phyloP scores from a whole-genome alignment of 2,888 invertebrate species.

The Tillus elongatus region DNA sequence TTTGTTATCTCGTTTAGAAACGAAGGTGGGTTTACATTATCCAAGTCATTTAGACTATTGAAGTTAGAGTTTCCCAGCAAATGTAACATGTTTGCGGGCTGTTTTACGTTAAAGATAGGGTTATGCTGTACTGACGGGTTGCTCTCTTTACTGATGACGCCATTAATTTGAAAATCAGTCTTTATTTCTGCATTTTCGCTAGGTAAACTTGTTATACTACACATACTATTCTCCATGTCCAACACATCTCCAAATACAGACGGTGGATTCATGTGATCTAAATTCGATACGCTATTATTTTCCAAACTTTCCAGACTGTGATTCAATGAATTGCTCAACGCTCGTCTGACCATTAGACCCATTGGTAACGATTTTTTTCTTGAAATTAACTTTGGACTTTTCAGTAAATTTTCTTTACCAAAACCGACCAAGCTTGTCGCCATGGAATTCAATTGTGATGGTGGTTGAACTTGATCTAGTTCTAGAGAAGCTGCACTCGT shows the following conservation, averaged over 20 bases:
- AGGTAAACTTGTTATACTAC: constrained; percentile 74
- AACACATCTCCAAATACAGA: constrained; percentile 58
- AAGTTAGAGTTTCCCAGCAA: constrained; percentile 34
- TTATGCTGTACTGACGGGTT: constrained; percentile 24
- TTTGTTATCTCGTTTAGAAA: constrained; percentile 59
- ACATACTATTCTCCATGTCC: constrained; percentile 75
- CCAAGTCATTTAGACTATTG: constrained; percentile 49
- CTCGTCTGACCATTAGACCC: constrained; percentile 62
- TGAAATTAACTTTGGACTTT: constrained; percentile 31
- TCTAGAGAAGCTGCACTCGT: constrained; percentile 56
- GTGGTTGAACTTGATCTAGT: constrained; percentile 66
- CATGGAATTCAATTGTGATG: constrained; percentile 64
- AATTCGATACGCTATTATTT: constrained; percentile 52
- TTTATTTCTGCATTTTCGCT: constrained; percentile 61
- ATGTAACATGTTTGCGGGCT: constrained; percentile 39
- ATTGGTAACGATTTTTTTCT: constrained; percentile 61
- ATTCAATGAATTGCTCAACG: constrained; percentile 48
- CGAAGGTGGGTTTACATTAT: constrained; percentile 64
- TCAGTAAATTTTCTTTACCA: constrained; percentile 31
- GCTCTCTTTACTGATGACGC: constrained; percentile 30
- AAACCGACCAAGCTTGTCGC: constrained; percentile 39
- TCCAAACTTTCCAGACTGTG: constrained; percentile 57
- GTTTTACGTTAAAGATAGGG: constrained; percentile 30
- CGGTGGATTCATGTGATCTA: constrained; percentile 77
- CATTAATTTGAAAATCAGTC: constrained; percentile 38